These are phyloP conservation scores for Sternarchorhynchus goeldii DNA, from an alignment of 2,797 vertebrate species.

Conservation along the genomic window DNA sequence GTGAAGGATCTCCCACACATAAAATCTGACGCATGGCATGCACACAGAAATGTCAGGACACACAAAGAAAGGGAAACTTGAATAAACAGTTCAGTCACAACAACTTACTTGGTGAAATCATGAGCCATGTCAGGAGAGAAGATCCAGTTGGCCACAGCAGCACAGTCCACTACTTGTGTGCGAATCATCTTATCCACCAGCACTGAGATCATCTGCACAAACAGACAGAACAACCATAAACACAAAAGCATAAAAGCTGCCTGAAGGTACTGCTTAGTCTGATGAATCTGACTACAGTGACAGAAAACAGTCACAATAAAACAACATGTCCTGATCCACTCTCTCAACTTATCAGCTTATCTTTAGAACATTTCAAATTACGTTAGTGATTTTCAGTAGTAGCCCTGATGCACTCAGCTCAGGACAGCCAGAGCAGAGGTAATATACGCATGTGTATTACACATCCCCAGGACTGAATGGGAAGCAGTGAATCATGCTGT, in stretches of 20 bases:
- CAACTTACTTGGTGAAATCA: constrained; percentile 91
- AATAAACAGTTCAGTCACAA: neutral
- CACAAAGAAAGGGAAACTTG: neutral
- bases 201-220: constrained; percentile 90
- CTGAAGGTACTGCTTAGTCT: neutral
- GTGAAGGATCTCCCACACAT: constrained; percentile 96
- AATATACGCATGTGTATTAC: too few relatives aligned
- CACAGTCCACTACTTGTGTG: constrained; percentile 96
- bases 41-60: neutral
- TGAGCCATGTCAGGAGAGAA: constrained; percentile 95
- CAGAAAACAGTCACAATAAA: neutral
- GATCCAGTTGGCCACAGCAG: constrained; percentile 98
- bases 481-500: too few relatives aligned
- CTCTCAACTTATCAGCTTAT: too few relatives aligned
- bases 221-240: neutral
- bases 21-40: constrained; percentile 76
- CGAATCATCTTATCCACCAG: constrained; percentile 97
- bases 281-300: neutral
- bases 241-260: neutral
- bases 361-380: too few relatives aligned
- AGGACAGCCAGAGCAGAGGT: too few relatives aligned
- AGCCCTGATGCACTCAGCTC: too few relatives aligned
- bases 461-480: too few relatives aligned
- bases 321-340: too few relatives aligned
- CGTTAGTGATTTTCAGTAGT: too few relatives aligned